phyloP scores from a whole-genome alignment of 2,113 vertebrate species.

The Amphiprion ocellaris region DNA sequence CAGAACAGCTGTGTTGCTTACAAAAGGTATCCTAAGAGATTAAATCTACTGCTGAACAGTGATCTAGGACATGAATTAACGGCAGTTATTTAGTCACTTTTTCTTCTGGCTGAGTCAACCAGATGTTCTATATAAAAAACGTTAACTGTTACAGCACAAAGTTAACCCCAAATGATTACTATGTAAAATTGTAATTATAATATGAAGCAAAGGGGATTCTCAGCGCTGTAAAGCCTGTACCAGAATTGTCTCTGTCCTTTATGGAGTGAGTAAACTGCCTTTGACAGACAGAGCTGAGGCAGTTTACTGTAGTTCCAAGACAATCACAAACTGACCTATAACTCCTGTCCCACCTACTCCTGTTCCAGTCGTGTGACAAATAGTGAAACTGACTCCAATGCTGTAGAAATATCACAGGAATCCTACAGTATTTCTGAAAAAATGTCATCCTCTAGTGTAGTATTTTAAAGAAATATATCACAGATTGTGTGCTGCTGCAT shows the following conservation, averaged over 20 bases:
- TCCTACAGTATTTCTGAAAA: no score
- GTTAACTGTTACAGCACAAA: conserved; percentile 48
- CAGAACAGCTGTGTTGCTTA: conserved; percentile 33
- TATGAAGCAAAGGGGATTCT: conserved; percentile 47
- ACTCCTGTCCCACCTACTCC: no score
- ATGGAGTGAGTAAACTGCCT: conserved; percentile 29
- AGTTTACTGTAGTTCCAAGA: conserved; percentile 86
- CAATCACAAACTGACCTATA: no score
- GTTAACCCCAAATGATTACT: conserved; percentile 57
- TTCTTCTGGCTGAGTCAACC: conserved; percentile 33
- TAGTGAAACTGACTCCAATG: no score
- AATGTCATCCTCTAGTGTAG: no score
- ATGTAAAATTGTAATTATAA: conserved; percentile 42
- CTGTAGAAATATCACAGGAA: no score
- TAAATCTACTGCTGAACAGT: neutral
- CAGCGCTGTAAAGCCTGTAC: conserved; percentile 51
- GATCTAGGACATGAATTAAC: conserved; percentile 14
- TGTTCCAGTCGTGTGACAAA: no score
- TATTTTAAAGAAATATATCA: no score
- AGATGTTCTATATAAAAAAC: conserved; percentile 24
- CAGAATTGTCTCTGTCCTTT: conserved; percentile 56
- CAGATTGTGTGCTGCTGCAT: no score
- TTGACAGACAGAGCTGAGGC: conserved; percentile 13
- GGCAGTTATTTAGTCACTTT: conserved; percentile 37
- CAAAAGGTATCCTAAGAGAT: conserved; percentile 22